Base-by-base conservation (phyloP, 2,113 vertebrate genomes). In the Scomber colias region DNA sequence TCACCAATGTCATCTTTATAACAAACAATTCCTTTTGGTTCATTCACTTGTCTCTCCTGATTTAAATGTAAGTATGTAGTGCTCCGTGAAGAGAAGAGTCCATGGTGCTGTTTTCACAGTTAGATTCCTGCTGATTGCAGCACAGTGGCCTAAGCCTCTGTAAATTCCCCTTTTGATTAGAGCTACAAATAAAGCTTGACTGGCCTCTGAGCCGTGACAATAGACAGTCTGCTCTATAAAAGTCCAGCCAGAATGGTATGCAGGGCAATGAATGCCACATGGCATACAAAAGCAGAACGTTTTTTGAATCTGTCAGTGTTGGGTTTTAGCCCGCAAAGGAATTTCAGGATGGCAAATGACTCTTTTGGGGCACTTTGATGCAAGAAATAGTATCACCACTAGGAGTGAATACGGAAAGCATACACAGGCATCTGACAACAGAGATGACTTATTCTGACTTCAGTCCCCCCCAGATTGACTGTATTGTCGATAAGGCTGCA, bases 131-230 rank as follows among this genome's bases (percentile, higher is more conserved):
- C 75, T 87, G 79, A 78, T 74, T 62, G 61, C 30, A 71, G 65
- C 31, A 21, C 57, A 61, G 44, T 12, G 13, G 27, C 3, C 66
- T 74, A 69, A 84, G 72, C 85, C 57, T 71, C 48, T 6, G 40
- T 49, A 66, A 87, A 87, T 85, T 71, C 84, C 81, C 27, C 81
- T 77, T 89, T 89, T 90, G 78, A 85, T 77, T 50, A 27, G 57
- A 74, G 17, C 27, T 51, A 77, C 84, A 85, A 86, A 88, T 72
- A 63, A 77, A 82, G 71, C 75, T 78, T 79, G 54, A 66, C 67
- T 48, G 61, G 54, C 64, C 74, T 64, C 70, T 83, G 83, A 79
- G 72, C 85, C 63, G 74, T 77, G 74, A 86, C 87, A 90, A 80
- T 75, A 44, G 65, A 72, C 55, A 44, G 79, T 86, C 85, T 81